These are phyloP conservation scores for Chaenocephalus aceratus DNA, from an alignment of 2,113 vertebrate genomes.

Conservation along the genomic window DNA sequence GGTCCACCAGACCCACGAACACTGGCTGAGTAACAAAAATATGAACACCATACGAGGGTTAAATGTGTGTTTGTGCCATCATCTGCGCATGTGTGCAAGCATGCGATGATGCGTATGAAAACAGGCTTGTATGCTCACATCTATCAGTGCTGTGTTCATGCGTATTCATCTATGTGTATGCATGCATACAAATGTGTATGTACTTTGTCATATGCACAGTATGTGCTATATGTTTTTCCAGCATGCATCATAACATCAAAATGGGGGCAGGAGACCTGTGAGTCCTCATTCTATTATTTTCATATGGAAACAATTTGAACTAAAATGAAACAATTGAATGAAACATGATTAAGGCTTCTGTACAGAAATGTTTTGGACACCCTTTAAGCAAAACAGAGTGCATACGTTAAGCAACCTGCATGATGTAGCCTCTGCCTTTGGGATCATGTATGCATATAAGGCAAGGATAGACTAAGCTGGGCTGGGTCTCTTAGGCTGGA, in stretches of 20 bases:
- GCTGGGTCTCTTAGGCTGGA: constrained; percentile 46
- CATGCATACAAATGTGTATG: not conserved
- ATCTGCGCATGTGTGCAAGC: not conserved
- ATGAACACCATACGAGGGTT: no score
- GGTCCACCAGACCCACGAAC: no score
- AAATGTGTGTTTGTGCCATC: not conserved
- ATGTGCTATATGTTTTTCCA: constrained; percentile 9
- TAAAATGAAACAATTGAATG: not conserved
- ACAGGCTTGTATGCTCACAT: constrained; percentile 7
- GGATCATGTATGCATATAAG: constrained; percentile 59
- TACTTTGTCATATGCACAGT: not conserved
- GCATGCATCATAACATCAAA: constrained; percentile 12
- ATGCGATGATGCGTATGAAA: constrained; percentile 11
- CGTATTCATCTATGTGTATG: constrained; percentile 5
- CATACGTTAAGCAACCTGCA: constrained; percentile 58
- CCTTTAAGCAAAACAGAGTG: constrained; percentile 1
- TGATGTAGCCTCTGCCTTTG: constrained; percentile 39
- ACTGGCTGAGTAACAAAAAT: no score
- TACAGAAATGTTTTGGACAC: not conserved
- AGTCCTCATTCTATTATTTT: not conserved
- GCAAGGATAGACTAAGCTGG: constrained; percentile 30
- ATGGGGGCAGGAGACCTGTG: not conserved
- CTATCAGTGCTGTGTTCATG: not conserved
- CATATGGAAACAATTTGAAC: not conserved
- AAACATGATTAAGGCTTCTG: constrained; percentile 19